Conservation (phyloP, 2,113 vertebrate genomes). For the Nesogale talazaci region DNA sequence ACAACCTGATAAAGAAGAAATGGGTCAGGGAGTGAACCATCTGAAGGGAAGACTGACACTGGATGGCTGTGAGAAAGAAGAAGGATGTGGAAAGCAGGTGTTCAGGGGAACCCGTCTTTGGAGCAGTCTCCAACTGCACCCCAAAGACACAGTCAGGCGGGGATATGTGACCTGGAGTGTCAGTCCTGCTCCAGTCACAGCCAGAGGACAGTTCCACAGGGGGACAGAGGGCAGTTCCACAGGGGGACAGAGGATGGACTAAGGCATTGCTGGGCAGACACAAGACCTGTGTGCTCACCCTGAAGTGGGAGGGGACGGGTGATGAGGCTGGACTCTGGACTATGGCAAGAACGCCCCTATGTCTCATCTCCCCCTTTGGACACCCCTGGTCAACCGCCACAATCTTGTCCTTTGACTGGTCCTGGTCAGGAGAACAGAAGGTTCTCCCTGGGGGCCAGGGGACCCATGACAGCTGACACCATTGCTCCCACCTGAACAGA, state of each 20-base stretch:
- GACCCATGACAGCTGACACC: neutral
- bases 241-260: neutral
- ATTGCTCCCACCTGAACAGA: neutral
- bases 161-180: accelerated
- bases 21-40: neutral
- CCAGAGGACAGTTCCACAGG: neutral
- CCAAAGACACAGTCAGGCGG: neutral
- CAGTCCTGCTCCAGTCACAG: neutral
- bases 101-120: neutral
- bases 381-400: neutral
- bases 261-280: neutral
- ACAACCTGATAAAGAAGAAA: neutral
- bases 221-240: neutral
- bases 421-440: neutral
- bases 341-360: neutral
- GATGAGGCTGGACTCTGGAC: neutral
- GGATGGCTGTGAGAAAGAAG: neutral
- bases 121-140: neutral
- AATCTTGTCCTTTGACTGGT: neutral
- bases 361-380: neutral
- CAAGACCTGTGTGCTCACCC: neutral
- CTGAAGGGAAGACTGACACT: accelerated
- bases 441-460: neutral
- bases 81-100: neutral
- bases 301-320: neutral